A percentile compares a stretch with the other conserved stretches of the same genome.
These are phyloP conservation scores for Cirrhinus molitorella DNA, from an alignment of 2,797 vertebrate genomes.

Conservation along the genomic window DNA sequence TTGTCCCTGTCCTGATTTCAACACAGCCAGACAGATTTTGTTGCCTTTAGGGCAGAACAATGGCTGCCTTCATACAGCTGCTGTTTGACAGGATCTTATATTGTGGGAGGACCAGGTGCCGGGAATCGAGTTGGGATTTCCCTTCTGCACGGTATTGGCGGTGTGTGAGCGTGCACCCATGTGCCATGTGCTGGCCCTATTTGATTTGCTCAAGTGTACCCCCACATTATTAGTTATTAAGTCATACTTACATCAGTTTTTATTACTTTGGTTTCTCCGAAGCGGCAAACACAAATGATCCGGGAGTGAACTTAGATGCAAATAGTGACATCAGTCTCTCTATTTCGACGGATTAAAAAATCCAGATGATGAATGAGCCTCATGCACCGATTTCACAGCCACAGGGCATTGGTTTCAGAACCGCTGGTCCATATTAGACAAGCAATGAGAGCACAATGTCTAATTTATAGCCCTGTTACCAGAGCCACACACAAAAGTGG, in stretches of 20 bases:
- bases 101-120: slow-evolving; percentile 35
- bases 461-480: slow-evolving; percentile 56
- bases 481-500: slow-evolving; percentile 9
- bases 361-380: slow-evolving; percentile 49
- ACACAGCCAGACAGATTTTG: slow-evolving; percentile 49
- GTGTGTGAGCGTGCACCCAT: slow-evolving; percentile 8
- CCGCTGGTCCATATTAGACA: slow-evolving; percentile 40
- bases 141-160: slow-evolving; percentile 27
- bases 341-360: slow-evolving; percentile 37
- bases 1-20: slow-evolving; percentile 49
- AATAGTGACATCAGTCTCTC: slow-evolving; percentile 37
- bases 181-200: slow-evolving; percentile 9
- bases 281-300: background rate
- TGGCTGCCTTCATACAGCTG: slow-evolving; percentile 18
- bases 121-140: slow-evolving; percentile 38
- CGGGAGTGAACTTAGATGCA: background rate
- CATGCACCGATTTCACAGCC: slow-evolving; percentile 36
- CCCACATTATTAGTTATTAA: slow-evolving; percentile 22
- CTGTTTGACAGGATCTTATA: slow-evolving; percentile 44
- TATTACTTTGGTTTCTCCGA: background rate
- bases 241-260: slow-evolving; percentile 6
- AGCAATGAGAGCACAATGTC: slow-evolving; percentile 40
- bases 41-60: slow-evolving; percentile 27
- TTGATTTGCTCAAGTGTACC: slow-evolving; percentile 14
- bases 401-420: slow-evolving; percentile 38